Base-by-base conservation (phyloP, 2,113 vertebrate genomes). In the Hippocampus zosterae region DNA sequence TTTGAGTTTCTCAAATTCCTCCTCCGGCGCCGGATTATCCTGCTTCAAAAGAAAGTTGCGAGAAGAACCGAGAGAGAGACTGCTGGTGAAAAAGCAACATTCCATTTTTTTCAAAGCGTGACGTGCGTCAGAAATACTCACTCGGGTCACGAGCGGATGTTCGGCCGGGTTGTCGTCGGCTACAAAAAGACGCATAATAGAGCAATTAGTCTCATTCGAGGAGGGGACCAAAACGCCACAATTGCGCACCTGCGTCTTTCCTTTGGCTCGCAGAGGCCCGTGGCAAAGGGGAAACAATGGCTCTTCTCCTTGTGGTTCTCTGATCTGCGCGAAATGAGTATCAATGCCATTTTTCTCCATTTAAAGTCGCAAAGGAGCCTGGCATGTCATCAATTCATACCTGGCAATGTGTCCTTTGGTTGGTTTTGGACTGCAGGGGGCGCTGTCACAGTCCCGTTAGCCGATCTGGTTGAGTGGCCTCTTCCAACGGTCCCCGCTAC, bases 241-340 rank as follows among this genome's bases (percentile, higher is more conserved):
- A 16, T 23, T 60, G 3, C 7, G 40, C 83, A 88, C 85, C 79
- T 72, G 73, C 57, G 61, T 25, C 37, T 62, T 74, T 76, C 64
- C 44, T 82, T 23, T 40, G 69, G 72, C 19, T 62, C 21, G 66
- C 76, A 77, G 76, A 44, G 50, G 80, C 29, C 56, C 79, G 81
- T 0, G 70, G 74, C 69, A 75, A 52, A 64, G 63, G 46, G 23
- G 77, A 78, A 50, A 62, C 67, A 60, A 74, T 21, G 15, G 60
- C 77, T 84, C 55, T 84, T 66, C 84, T 88, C 69, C 85, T 89
- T 15, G 79, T 87, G 11, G 65, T 67, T 80, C 79, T 79, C 15
- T 50, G 27, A 56, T 70, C 75, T 84, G 9, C 42, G 9, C n/a
- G 33, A 50, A 50, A 50, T 18, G 6, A 50, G 15, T 50, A 18